phyloP scores from a whole-genome alignment of 2,797 vertebrate genomes.

The Xerus rutilus region DNA sequence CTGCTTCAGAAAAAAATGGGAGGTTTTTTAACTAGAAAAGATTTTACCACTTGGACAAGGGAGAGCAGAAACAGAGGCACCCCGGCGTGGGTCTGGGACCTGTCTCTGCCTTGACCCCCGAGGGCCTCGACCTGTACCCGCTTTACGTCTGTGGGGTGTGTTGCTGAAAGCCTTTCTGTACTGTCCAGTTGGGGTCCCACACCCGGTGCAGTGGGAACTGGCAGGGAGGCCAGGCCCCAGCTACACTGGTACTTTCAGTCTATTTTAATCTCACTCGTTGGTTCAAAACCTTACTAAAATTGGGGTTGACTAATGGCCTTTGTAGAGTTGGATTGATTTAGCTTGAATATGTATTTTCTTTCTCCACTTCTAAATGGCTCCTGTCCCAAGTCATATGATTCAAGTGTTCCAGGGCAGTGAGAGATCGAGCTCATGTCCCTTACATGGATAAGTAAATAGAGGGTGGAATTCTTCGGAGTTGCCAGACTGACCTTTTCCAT shows the following conservation, averaged over 20 bases:
- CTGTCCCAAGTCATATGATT: slow-evolving; percentile 61
- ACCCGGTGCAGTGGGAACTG: background rate
- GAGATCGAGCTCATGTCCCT: slow-evolving; percentile 28
- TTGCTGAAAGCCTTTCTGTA: background rate
- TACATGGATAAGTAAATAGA: slow-evolving; percentile 73
- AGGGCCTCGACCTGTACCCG: background rate
- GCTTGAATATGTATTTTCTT: slow-evolving; percentile 65
- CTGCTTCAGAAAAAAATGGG: background rate
- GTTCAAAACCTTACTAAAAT: slow-evolving; percentile 72
- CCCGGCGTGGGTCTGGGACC: accelerated
- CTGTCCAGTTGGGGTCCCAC: background rate
- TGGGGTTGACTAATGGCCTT: slow-evolving; percentile 57
- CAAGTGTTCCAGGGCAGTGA: slow-evolving; percentile 55
- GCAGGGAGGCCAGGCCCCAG: background rate
- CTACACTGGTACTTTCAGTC: background rate
- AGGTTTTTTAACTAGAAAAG: background rate
- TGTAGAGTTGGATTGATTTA: slow-evolving; percentile 54
- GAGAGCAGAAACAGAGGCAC: background rate
- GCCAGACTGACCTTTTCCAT: slow-evolving; percentile 55
- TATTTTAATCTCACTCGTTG: slow-evolving; percentile 65
- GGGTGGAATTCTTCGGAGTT: slow-evolving; percentile 49
- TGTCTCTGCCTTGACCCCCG: background rate
- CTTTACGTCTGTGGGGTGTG: background rate
- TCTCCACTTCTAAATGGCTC: slow-evolving; percentile 40
- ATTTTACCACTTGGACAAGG: background rate